Conservation (phyloP, 2,113 vertebrate genomes). For the Microtus oregoni region DNA sequence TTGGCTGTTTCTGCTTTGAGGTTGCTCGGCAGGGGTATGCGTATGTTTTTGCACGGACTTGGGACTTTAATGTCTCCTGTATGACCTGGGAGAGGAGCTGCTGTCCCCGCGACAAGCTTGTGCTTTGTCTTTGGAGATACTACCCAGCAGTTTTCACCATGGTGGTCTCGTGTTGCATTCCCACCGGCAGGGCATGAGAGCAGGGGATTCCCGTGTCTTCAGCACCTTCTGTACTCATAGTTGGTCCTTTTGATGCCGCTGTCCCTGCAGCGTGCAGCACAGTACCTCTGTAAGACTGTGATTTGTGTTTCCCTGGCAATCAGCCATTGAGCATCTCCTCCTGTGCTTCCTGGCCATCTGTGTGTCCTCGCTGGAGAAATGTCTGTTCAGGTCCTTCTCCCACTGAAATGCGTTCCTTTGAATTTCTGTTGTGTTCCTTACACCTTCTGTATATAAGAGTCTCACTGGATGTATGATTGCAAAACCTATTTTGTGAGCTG, state of each 20-base stretch:
- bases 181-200: accelerated
- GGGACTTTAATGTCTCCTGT: background rate
- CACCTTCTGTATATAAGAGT: too few species aligned
- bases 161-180: background rate
- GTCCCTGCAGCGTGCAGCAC: background rate
- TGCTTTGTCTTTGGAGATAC: background rate
- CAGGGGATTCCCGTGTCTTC: background rate
- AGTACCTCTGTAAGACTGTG: background rate
- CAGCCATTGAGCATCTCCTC: too few species aligned
- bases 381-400: background rate
- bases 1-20: background rate
- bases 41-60: background rate
- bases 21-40: background rate
- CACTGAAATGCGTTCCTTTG: background rate
- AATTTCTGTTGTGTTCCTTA: background rate
- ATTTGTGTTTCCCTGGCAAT: background rate
- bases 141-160: background rate
- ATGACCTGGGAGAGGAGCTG: background rate
- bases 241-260: background rate
- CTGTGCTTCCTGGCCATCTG: background rate
- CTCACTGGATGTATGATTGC: background rate
- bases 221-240: background rate
- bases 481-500: background rate
- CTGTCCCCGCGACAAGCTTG: background rate
- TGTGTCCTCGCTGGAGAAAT: background rate